phyloP scores from a whole-genome alignment of 2,113 vertebrate genomes.

The Galbula dea region DNA sequence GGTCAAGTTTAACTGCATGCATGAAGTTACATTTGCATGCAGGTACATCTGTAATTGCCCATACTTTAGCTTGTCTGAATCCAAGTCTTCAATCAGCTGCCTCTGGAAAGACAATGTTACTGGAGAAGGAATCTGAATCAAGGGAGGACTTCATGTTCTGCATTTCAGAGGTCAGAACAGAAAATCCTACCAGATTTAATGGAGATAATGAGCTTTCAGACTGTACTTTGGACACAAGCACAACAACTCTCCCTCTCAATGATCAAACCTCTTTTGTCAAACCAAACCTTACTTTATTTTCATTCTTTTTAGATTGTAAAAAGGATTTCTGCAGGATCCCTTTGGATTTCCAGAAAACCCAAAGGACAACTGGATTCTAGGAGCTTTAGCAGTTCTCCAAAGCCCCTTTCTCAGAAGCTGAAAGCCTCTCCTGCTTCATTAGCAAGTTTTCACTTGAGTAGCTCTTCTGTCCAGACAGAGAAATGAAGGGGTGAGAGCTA shows the following conservation, averaged over 20 bases:
- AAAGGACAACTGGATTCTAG: neutral
- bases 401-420: neutral
- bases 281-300: neutral
- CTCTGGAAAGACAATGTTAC: neutral
- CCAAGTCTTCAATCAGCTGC: neutral
- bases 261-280: neutral
- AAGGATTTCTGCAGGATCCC: neutral
- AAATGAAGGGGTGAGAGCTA: neutral
- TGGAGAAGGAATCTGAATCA: neutral
- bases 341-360: neutral
- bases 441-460: neutral
- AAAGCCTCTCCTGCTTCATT: neutral
- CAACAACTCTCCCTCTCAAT: neutral
- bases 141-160: neutral
- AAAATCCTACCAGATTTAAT: neutral
- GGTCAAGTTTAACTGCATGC: neutral
- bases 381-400: neutral
- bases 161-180: neutral
- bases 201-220: neutral
- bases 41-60: neutral
- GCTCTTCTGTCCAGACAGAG: neutral
- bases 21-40: neutral
- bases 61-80: neutral
- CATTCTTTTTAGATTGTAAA: neutral
- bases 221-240: neutral